Evolutionary conservation across 1,140 invertebrate species (phyloP).

Genomic region (Adelges cooleyi): DNA sequence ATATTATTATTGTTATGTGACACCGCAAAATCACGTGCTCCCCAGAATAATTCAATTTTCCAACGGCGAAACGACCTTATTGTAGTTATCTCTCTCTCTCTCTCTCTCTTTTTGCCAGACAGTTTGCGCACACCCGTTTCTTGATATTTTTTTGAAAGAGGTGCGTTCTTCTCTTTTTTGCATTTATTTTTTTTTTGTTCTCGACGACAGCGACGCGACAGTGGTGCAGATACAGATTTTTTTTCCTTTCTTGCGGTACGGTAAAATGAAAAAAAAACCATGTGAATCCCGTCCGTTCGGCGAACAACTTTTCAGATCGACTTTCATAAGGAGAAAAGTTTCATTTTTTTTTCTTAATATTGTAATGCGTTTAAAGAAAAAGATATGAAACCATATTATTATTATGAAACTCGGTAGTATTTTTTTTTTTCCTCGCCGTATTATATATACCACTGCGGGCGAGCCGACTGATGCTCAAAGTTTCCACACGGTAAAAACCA

Average conservation of each 20-base stretch:
- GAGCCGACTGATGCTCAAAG: no score
- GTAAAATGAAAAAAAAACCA: background rate
- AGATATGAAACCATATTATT: background rate
- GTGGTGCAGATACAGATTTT: background rate
- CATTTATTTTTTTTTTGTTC: no score
- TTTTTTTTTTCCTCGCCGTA: background rate
- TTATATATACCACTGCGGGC: background rate
- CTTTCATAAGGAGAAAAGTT: background rate
- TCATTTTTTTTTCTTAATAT: no score
- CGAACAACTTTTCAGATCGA: constrained; percentile 4
- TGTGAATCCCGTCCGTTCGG: background rate
- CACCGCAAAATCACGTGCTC: background rate
- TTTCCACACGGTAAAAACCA: no score
- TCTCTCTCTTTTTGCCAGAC: no score
- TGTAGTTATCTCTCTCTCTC: no score
- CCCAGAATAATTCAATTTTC: background rate
- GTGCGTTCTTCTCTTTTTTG: background rate
- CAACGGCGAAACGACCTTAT: background rate
- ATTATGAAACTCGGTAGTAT: background rate
- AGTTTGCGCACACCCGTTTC: no score
- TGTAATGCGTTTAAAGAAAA: background rate
- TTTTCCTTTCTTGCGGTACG: background rate
- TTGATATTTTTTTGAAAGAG: background rate
- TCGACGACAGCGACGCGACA: no score
- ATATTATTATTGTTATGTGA: no score